Evolutionary conservation across 2,888 invertebrate species (phyloP), one percentile per base, ranked within the genome.

Genomic region (Campopleginae sp.): DNA sequence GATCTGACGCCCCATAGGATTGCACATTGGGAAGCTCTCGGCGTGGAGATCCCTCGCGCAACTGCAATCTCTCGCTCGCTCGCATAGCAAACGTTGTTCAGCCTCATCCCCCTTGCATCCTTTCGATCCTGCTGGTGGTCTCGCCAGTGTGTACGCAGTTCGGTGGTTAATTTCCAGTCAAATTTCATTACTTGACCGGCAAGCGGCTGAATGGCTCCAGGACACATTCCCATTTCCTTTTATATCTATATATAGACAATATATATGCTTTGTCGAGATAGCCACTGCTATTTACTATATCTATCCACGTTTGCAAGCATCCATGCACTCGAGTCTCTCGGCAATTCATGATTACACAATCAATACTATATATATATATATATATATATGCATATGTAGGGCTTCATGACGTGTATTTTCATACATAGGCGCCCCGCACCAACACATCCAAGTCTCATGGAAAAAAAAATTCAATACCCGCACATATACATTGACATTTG

Each of bases 91-190:
- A 51, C 51, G 63, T 65, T 74, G 42, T 58, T 58, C 46, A 1
- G 8, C 38, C 8, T n/a, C n/a, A n/a, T n/a, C n/a, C n/a, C n/a
- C n/a, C n/a, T n/a, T n/a, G n/a, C 80, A 33, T 65, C 63, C 65
- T 31, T 31, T 23, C 63, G 31, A 33, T 48, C 51, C 19, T 19
- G 48, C 68, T 75, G 12, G 51, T 38, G 51, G 63, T 71, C 78
- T 68, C 71, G 44, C 14, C 77, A 54, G 66, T 85, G 83, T 79
- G 80, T 81, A 80, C 76, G 78, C 76, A 91, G 88, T 88, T 88
- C 89, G 90, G 91, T 91, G 92, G 91, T 93, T 93, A 92, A 93
- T 93, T 93, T 91, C 90, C 92, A 93, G 92, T 92, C 92, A 92
- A 93, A 93, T 93, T 93, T 92, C 93, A 93, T 93, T 93, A 93